These are phyloP conservation scores for Helicoverpa armigera DNA, from an alignment of 1,140 invertebrate species.

Conservation along the genomic window DNA sequence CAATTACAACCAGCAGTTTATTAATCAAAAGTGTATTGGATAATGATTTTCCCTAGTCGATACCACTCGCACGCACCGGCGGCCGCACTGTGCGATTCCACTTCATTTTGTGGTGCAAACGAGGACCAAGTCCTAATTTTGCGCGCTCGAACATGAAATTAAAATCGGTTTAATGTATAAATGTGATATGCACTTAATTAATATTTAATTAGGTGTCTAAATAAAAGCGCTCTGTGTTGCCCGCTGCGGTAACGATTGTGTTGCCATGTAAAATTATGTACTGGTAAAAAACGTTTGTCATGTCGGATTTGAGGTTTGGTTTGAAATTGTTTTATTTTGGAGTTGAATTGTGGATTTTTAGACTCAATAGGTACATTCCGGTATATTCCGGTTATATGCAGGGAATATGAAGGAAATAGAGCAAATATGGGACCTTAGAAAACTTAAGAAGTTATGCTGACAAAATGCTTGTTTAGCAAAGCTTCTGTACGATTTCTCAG, in stretches of 20 bases:
- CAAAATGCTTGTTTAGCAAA: too few species aligned
- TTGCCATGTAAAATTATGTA: constrained; percentile 74
- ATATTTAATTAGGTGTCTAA: constrained; percentile 86
- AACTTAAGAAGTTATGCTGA: too few species aligned
- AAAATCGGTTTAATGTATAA: constrained; percentile 85
- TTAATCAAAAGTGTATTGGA: constrained; percentile 69
- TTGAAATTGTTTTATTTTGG: constrained; percentile 1
- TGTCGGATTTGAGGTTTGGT: constrained; percentile 59
- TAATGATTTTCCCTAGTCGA: constrained; percentile 78
- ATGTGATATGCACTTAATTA: constrained; percentile 85
- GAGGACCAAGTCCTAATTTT: constrained; percentile 81
- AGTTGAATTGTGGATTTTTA: too few species aligned
- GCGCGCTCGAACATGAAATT: constrained; percentile 84
- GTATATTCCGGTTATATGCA: neutral
- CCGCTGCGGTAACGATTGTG: constrained; percentile 73
- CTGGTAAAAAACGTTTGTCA: constrained; percentile 52
- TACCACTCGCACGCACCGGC: constrained; percentile 55
- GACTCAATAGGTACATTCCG: neutral
- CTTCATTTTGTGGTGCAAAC: constrained; percentile 82
- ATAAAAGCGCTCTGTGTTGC: constrained; percentile 76
- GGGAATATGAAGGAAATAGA: neutral
- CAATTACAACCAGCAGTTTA: constrained; percentile 43
- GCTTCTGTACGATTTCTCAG: too few species aligned
- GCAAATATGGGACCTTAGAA: neutral
- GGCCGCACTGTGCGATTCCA: constrained; percentile 69